Evolutionary conservation across 2,113 vertebrate genomes (phyloP).

Genomic region (Micromys minutus): DNA sequence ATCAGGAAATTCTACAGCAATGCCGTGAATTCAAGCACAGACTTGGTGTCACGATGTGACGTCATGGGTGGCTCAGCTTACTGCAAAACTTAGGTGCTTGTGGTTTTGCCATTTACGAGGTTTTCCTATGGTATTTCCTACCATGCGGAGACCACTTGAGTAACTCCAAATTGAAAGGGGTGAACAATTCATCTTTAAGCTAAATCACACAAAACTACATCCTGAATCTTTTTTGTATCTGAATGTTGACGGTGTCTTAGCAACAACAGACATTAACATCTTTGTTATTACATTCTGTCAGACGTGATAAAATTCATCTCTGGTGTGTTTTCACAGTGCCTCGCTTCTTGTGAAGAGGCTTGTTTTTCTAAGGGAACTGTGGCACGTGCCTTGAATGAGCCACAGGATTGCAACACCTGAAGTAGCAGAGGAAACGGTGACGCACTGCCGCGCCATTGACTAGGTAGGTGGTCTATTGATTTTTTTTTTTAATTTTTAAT

Average conservation of each 20-base stretch:
- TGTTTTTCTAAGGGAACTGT: neutral
- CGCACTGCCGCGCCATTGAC: neutral
- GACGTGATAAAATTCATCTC: neutral
- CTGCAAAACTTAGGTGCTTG: neutral
- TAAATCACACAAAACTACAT: neutral
- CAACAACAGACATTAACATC: neutral
- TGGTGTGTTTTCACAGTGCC: neutral
- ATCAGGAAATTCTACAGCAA: neutral
- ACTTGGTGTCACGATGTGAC: neutral
- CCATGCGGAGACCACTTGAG: neutral
- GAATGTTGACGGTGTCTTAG: neutral
- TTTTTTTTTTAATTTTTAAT: neutral
- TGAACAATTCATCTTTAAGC: constrained; percentile 3
- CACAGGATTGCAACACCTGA: neutral
- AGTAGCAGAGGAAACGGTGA: neutral
- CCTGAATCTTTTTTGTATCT: neutral
- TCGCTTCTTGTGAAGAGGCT: neutral
- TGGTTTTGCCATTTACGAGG: neutral
- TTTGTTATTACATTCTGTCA: neutral
- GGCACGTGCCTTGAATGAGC: neutral
- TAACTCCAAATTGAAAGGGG: neutral
- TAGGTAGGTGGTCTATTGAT: neutral
- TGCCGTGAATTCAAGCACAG: no score
- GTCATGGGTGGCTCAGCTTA: neutral
- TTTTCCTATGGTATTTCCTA: neutral